Conservation (phyloP, 2,113 vertebrate genomes). For the Microcebus tavaratra region DNA sequence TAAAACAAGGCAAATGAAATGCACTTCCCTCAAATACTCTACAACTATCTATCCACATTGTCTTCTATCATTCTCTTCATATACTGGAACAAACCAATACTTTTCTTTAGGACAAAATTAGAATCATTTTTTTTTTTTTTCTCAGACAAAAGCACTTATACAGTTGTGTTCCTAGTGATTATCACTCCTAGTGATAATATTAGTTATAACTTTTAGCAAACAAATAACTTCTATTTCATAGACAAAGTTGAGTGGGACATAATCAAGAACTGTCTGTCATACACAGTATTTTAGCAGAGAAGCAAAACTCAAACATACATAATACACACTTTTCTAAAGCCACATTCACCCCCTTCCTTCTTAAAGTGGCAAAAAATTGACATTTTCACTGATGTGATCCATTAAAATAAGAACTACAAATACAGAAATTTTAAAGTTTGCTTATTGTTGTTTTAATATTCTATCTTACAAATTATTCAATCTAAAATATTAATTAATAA, state of each 20-base stretch:
- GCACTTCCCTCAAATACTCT: background rate
- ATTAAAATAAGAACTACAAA: conserved; percentile 6
- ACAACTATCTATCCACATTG: background rate
- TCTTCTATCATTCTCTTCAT: background rate
- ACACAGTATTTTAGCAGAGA: background rate
- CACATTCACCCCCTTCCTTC: background rate
- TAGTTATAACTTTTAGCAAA: background rate
- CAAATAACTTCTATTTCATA: background rate
- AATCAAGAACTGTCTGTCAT: background rate
- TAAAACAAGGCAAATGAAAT: background rate
- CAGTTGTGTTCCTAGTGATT: background rate
- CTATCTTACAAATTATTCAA: background rate
- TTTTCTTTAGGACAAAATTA: background rate
- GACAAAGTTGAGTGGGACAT: background rate
- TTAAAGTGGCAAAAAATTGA: background rate
- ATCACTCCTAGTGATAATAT: background rate
- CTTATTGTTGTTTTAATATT: background rate
- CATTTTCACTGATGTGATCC: background rate
- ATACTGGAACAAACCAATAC: background rate
- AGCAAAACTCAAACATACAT: background rate
- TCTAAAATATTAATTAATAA: conserved; percentile 10
- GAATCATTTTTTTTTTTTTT: background rate
- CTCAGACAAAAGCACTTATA: background rate
- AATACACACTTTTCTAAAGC: background rate
- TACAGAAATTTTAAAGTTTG: background rate